Conservation (phyloP, 2,797 vertebrate genomes). For the Pterois miles region DNA sequence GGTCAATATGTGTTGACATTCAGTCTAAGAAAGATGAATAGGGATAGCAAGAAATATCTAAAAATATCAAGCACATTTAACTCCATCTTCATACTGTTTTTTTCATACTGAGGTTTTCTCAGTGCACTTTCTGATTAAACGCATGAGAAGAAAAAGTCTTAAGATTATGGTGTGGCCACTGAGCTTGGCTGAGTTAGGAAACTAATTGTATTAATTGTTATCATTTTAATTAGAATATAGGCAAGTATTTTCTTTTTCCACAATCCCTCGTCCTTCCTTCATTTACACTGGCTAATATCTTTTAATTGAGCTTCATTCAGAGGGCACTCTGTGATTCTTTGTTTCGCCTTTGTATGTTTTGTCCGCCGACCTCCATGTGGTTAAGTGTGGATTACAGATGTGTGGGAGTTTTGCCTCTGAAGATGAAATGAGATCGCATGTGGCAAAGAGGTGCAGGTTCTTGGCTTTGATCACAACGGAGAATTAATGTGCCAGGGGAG, state of each 20-base stretch:
- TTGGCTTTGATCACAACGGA: constrained; percentile 67
- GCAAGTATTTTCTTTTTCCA: constrained; percentile 32
- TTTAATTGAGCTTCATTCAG: constrained; percentile 49
- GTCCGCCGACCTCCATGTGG: constrained; percentile 47
- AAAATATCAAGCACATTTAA: background rate
- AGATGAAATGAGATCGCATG: constrained; percentile 61
- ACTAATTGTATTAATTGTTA: constrained; percentile 49
- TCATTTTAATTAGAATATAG: constrained; percentile 54
- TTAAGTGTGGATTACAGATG: constrained; percentile 38
- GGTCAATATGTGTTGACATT: background rate
- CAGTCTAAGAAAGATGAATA: background rate
- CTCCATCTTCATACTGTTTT: background rate
- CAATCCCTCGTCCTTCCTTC: constrained; percentile 20
- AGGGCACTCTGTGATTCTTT: constrained; percentile 17
- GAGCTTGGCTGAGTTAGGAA: constrained; percentile 17
- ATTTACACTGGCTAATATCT: constrained; percentile 31
- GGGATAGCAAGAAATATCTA: background rate
- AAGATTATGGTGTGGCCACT: constrained; percentile 38
- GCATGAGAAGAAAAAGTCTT: background rate
- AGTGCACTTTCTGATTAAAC: constrained; percentile 27
- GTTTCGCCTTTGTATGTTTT: constrained; percentile 23
- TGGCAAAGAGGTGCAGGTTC: constrained; percentile 60
- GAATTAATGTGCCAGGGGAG: constrained; percentile 46
- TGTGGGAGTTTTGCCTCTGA: constrained; percentile 49
- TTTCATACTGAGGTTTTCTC: constrained; percentile 10